Conservation (phyloP, 2,797 vertebrate species). For the Sebastes trivittatus region DNA sequence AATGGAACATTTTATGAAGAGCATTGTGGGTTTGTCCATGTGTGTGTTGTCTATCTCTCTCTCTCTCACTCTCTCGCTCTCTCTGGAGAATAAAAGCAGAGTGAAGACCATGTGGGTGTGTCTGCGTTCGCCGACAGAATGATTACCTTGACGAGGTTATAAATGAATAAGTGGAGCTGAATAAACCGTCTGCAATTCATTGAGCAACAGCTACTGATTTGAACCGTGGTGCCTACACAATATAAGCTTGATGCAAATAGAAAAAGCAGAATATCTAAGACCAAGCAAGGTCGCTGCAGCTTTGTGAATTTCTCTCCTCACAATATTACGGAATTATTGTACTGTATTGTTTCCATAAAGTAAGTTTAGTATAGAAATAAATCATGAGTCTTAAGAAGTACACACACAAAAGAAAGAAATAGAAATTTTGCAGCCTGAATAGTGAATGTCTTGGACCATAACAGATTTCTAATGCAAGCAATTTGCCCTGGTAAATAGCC, state of each 20-base stretch:
- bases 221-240: slow-evolving; percentile 21
- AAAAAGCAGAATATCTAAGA: slow-evolving; percentile 6
- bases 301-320: neutral
- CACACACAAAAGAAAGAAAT: slow-evolving; percentile 1
- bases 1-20: slow-evolving; percentile 16
- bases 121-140: slow-evolving; percentile 22
- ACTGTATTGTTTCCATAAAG: neutral
- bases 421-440: neutral
- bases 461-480: neutral
- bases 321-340: neutral
- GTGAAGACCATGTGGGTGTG: slow-evolving; percentile 33
- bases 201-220: slow-evolving; percentile 45
- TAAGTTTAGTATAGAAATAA: neutral
- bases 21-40: neutral
- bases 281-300: slow-evolving; percentile 20
- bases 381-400: neutral
- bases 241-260: slow-evolving; percentile 5
- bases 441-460: slow-evolving; percentile 2
- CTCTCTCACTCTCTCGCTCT: neutral
- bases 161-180: slow-evolving; percentile 39
- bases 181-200: slow-evolving; percentile 18
- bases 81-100: slow-evolving; percentile 15
- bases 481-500: neutral
- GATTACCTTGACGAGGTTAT: slow-evolving; percentile 55
- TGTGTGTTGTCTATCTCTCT: neutral